phyloP scores from a whole-genome alignment of 2,888 invertebrate genomes.

The Macroteleia sp. region DNA sequence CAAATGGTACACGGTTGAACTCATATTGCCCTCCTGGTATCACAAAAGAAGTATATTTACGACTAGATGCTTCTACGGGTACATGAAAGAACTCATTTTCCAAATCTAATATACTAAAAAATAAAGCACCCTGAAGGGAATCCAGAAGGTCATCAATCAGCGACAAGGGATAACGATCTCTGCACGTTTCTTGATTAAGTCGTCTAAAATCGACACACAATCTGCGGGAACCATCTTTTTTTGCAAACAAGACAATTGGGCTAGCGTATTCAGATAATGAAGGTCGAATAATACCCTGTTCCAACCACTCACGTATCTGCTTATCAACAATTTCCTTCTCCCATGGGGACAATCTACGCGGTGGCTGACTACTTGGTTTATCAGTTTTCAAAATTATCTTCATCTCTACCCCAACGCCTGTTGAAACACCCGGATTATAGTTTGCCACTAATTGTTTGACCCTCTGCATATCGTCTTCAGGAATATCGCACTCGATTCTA shows the following conservation, averaged over 20 bases:
- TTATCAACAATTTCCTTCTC: constrained; percentile 49
- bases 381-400: not conserved
- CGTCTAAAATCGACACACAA: not conserved
- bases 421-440: no score
- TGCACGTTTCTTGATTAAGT: not conserved
- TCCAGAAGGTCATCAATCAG: not conserved
- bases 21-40: no score
- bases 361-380: constrained; percentile 53
- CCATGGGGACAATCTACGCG: constrained; percentile 54
- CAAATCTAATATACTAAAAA: no score
- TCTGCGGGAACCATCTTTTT: constrained; percentile 61
- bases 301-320: constrained; percentile 65
- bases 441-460: no score
- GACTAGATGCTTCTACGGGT: no score
- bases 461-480: no score
- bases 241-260: constrained; percentile 62
- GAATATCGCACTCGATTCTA: no score
- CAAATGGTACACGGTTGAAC: no score
- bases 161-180: not conserved
- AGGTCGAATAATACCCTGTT: constrained; percentile 52
- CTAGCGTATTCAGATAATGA: constrained; percentile 61
- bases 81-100: no score
- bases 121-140: not conserved
- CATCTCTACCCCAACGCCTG: not conserved
- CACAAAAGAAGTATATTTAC: no score